Evolutionary conservation across 2,797 vertebrate species (phyloP), one percentile per base, ranked within the genome.

Genomic region (Taeniopygia guttata): DNA sequence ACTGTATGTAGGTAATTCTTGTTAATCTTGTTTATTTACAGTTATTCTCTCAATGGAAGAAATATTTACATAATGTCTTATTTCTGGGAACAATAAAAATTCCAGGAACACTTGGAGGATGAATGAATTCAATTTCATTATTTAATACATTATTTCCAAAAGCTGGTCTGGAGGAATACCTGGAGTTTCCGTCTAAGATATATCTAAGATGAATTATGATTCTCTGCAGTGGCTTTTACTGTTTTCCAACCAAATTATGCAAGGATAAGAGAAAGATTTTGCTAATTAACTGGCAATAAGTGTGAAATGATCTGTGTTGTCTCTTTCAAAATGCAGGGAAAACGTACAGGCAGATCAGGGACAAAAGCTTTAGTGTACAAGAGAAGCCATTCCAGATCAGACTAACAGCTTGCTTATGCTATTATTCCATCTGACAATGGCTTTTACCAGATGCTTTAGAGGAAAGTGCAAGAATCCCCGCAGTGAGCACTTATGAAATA

Each of bases 401-500:
- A 89, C n/a, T 88, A 92, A 52, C 69, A 89, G 70, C 86, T 95
- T 89, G 92, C 64, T 90, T 64, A 20, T 34, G 43, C 75, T 77
- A 32, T 94, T 95, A 85, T 93, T 90, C 56, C 78, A 22, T 87
- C 73, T 93, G 86, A 95, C 84, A 94, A 74, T 80, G 90, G 84
- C 66, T 1, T 7, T 60, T 95, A 83, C 78, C 89, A 95, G 92
- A 95, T 91, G 84, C 84, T 91, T 92, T 80, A 89, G 79, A 64
- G 72, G 49, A 83, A 92, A 92, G 84, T 87, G 92, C 68, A 91
- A 83, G 89, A 89, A 87, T 84, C 87, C 93, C 89, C 92, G 81
- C 84, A 89, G 93, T 66, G 93, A 96, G 73, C 72, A 72, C 56
- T 95, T 95, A 85, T 58, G 89, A 93, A 93, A 94, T 93, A 42